Base-by-base conservation (phyloP, 2,113 vertebrate genomes). In the Hydrolagus affinis region DNA sequence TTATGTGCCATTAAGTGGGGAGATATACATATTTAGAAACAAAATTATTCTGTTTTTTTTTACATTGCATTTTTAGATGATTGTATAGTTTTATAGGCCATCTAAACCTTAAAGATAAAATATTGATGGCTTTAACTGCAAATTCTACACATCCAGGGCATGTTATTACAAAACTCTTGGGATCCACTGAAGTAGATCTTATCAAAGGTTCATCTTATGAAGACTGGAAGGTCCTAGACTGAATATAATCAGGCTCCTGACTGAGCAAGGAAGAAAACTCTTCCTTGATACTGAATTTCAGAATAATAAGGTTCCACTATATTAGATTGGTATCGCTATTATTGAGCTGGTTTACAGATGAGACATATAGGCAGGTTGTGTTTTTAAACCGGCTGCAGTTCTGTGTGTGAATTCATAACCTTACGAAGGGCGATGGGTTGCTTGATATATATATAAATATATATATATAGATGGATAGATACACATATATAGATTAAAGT, bases 171-270 rank as follows among this genome's bases (percentile, higher is more conserved):
- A 78, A 60, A n/a, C 57, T 60, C n/a, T 11, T 56, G 32, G 75
- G 57, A 19, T 75, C 28, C 4, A 21, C 15, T 56, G 3, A 78
- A 15, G 75, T 25, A 21, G 11, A 78, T 60, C 8, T 75, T 75
- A 75, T 75, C 73, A 56, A 75, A 75, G 32, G 17, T 75, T 56
- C 32, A 11, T 75, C 56, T 75, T 56, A 78, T 76, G 12, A 78
- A 78, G n/a, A 8, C 15, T 78, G 23, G 56, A 44, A 60, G 11
- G 4, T 78, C 12, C 57, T 60, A 59, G 3, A 25, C 57, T 25
- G 57, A 78, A 60, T n/a, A 78, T 12, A 59, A 78, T 78, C 60
- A 12, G 60, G 12, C 56, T 60, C 9, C 11, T 77, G 32, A 4
- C 11, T 77, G 56, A 57, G 57, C 59, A 11, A 77, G 7, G 56